Conservation (phyloP, 2,888 invertebrate species). For the Macrosiphum euphorbiae region DNA sequence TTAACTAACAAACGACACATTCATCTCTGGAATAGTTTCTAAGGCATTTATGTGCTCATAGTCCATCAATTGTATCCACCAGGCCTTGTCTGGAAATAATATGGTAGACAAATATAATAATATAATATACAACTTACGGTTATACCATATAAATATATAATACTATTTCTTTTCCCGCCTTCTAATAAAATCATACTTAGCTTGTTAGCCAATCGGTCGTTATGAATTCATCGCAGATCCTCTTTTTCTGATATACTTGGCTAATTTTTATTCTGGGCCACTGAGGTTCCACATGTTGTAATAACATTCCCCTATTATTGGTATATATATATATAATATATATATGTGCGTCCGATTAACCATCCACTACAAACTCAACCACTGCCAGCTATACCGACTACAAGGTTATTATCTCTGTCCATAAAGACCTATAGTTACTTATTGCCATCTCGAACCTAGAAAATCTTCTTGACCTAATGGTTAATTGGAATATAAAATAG, state of each 20-base stretch:
- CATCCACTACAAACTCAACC: background rate
- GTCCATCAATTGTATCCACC: background rate
- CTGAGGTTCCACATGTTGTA: background rate
- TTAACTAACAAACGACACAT: background rate
- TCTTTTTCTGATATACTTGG: background rate
- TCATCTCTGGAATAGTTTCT: background rate
- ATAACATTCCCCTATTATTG: background rate
- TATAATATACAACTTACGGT: background rate
- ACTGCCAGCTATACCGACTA: background rate
- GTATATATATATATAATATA: too few species aligned
- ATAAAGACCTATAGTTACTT: background rate
- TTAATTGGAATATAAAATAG: background rate
- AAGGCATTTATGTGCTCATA: rapidly evolving
- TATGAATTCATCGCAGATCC: background rate
- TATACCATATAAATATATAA: background rate
- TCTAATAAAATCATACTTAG: background rate
- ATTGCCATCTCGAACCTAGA: background rate
- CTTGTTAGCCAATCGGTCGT: background rate
- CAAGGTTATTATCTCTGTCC: background rate
- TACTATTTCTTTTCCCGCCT: background rate
- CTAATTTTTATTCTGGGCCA: background rate
- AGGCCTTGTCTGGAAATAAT: background rate
- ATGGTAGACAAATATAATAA: background rate
- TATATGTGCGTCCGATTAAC: background rate
- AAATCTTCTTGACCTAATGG: background rate